Base-by-base conservation (phyloP, 2,888 invertebrate species). In the Andrena trimmerana region DNA sequence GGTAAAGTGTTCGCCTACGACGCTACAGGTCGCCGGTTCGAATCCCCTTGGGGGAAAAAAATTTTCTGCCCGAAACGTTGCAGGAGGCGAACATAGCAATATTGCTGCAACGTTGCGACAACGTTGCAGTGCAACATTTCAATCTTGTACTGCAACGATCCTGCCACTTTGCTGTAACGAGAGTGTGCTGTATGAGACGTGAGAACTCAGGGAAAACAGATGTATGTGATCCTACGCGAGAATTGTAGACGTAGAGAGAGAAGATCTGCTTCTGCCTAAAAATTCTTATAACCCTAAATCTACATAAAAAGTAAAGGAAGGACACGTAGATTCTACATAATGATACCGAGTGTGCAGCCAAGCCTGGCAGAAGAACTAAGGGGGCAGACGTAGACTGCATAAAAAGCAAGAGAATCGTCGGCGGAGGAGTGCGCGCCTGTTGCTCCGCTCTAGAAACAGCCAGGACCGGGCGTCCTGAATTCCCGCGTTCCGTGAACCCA, bases 401-500 rank as follows among this genome's bases (percentile, higher is more conserved):
- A 57, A 24, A 57, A 57, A 57, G 20, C 24, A 57, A 57, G 24
- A 10, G 24, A 57, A 20, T 4, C 27, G 24, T 57, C 24, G 24
- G 8, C 24, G 24, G 4, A 13, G 24, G 10, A 4, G 24, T 3
- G 52, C 50, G 24, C 50, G 78, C 69, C 78, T 79, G 78, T 79
- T 79, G 78, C 78, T 77, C 78, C 27, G 1, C 10, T n/a, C n/a
- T 36, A 24, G 24, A 52, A 16, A 1, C 33, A 16, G 16, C 57
- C 33, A 76, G 60, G 31, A 27, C 63, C 63, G 54, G 42, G 63
- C 13, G 50, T 59, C 63, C 84, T 48, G 73, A 71, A 86, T 86
- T 71, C 63, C 48, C 54, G 70, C 57, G 24, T 57, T 60, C 24
- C 50, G 36, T 33, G 48, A 36, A 48, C 20, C 54, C 54, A 16